Conservation (phyloP, 2,888 invertebrate species). For the Aphodius granarius region DNA sequence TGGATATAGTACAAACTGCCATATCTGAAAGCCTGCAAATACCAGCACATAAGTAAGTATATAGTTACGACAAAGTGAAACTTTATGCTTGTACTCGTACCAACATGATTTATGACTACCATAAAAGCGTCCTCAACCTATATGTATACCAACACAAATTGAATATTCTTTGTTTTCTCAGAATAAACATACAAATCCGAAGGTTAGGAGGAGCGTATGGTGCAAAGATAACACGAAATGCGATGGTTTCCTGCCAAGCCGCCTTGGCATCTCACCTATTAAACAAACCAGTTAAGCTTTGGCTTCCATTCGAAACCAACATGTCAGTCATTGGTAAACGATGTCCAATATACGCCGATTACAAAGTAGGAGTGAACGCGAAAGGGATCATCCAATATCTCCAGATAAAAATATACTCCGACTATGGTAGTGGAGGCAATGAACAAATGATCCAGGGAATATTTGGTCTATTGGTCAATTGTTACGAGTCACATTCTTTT, state of each 20-base stretch:
- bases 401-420: constrained; percentile 58
- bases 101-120: too few species aligned
- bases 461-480: constrained; percentile 53
- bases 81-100: neutral
- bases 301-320: constrained; percentile 70
- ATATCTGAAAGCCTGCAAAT: constrained; percentile 59
- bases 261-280: constrained; percentile 69
- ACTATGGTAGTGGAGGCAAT: constrained; percentile 59
- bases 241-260: constrained; percentile 64
- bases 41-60: constrained; percentile 60
- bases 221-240: constrained; percentile 68
- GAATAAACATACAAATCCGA: constrained; percentile 71
- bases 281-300: constrained; percentile 69
- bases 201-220: constrained; percentile 85
- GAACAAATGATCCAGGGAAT: constrained; percentile 54
- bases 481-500: constrained; percentile 63
- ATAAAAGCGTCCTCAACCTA: too few species aligned
- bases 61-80: neutral
- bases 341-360: constrained; percentile 62
- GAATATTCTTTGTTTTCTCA: constrained; percentile 45
- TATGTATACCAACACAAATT: too few species aligned
- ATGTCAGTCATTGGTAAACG: constrained; percentile 73
- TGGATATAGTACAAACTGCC: constrained; percentile 60
- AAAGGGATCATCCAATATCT: constrained; percentile 70
- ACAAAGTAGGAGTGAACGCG: constrained; percentile 66